phyloP scores from a whole-genome alignment of 2,113 vertebrate genomes.

The Chloebia gouldiae region DNA sequence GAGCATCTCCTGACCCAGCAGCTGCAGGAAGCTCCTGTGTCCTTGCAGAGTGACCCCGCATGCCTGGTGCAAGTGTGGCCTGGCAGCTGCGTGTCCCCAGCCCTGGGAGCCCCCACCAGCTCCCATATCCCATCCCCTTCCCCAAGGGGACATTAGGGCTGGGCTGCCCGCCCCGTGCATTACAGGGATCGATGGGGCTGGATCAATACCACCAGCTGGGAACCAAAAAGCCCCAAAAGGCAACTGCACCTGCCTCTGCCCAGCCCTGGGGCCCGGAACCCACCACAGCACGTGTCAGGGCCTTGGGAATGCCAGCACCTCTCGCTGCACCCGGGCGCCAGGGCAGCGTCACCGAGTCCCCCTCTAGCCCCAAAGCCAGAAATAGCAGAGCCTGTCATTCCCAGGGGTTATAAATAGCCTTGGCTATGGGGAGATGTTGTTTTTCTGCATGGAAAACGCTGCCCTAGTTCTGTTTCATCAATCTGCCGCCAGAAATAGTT shows the following conservation, averaged over 20 bases:
- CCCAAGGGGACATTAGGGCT: not conserved
- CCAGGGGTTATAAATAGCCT: slow-evolving; percentile 81
- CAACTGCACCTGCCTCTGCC: not conserved
- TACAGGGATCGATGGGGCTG: not conserved
- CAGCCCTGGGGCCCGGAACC: not conserved
- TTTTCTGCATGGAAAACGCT: slow-evolving; percentile 71
- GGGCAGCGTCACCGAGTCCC: not conserved
- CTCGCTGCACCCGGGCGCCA: fast-evolving
- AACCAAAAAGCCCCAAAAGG: not conserved
- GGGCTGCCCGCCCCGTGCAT: not conserved
- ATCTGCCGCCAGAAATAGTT: slow-evolving; percentile 74
- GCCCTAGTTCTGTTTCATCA: slow-evolving; percentile 68
- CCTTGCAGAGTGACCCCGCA: not conserved
- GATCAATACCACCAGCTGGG: not conserved
- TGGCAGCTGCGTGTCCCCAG: not conserved
- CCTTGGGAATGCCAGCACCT: not conserved
- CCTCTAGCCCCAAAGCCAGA: slow-evolving; percentile 53
- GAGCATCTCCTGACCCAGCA: not conserved
- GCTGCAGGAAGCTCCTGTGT: not conserved
- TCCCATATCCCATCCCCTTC: not conserved
- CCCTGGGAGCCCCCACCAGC: not conserved
- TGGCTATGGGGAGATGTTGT: slow-evolving; percentile 71
- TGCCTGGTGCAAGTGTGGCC: not conserved
- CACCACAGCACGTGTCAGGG: fast-evolving
- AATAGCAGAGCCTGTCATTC: slow-evolving; percentile 73